phyloP scores from a whole-genome alignment of 2,113 vertebrate species.

The Origma solitaria region DNA sequence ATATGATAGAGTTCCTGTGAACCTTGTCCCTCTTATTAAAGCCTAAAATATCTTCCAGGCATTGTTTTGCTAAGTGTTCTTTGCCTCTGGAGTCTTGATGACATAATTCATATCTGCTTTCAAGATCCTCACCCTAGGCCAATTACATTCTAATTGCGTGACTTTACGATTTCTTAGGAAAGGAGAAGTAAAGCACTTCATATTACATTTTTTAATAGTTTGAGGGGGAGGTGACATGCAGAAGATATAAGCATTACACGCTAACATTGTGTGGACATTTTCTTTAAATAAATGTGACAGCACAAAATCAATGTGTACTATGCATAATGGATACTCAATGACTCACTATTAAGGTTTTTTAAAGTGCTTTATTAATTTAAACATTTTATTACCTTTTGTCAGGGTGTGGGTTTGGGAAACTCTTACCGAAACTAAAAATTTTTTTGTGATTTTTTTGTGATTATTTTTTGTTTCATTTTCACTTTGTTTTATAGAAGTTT shows the following conservation, averaged over 20 bases:
- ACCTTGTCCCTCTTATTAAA: constrained; percentile 58
- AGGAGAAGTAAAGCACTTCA: constrained; percentile 27
- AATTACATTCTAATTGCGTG: constrained; percentile 64
- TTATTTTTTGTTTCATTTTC: background rate
- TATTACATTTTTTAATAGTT: constrained; percentile 25
- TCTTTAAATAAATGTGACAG: constrained; percentile 50
- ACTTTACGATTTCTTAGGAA: constrained; percentile 36
- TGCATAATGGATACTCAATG: constrained; percentile 4
- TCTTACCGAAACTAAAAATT: constrained; percentile 1
- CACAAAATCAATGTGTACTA: constrained; percentile 12
- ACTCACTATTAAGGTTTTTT: background rate
- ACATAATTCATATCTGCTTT: constrained; percentile 61
- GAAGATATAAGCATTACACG: background rate
- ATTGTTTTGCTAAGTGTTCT: constrained; percentile 35
- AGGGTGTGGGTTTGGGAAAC: background rate
- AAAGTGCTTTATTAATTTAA: background rate
- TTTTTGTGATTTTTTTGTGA: background rate
- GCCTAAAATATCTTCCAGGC: constrained; percentile 27
- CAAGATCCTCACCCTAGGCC: constrained; percentile 64
- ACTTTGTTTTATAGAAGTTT: background rate
- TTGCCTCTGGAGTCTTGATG: constrained; percentile 65
- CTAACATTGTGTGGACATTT: constrained; percentile 19
- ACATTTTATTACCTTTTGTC: background rate
- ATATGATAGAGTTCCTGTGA: constrained; percentile 41
- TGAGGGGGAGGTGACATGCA: background rate